Evolutionary conservation across 2,113 vertebrate species (phyloP).

Genomic region (Plectropomus leopardus): DNA sequence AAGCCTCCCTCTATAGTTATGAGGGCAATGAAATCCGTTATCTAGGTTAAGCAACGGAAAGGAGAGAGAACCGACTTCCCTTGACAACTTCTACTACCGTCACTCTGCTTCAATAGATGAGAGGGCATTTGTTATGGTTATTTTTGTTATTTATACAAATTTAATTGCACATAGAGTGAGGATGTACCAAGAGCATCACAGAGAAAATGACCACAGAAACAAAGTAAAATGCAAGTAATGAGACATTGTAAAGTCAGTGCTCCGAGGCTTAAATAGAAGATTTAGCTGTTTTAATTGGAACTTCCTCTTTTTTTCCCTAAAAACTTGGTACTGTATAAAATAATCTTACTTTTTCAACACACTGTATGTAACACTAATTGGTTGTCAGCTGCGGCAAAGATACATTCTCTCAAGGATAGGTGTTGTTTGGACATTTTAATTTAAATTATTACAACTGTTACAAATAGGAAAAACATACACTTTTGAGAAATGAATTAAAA

Average conservation of each 20-base stretch:
- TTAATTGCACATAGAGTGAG: slow-evolving; percentile 1
- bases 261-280: neutral
- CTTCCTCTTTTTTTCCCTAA: neutral
- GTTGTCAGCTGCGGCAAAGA: neutral
- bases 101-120: neutral
- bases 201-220: slow-evolving; percentile 1
- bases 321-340: neutral
- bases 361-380: neutral
- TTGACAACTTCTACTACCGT: slow-evolving; percentile 12
- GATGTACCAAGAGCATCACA: neutral
- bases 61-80: slow-evolving; percentile 40
- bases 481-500: neutral
- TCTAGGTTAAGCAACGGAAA: slow-evolving; percentile 55
- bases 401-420: neutral
- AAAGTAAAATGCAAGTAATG: neutral
- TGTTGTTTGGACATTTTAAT: neutral
- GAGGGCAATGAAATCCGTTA: slow-evolving; percentile 68
- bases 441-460: neutral
- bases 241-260: slow-evolving; percentile 1
- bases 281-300: slow-evolving; percentile 6
- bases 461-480: neutral
- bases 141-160: slow-evolving; percentile 16
- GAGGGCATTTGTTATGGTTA: slow-evolving; percentile 7
- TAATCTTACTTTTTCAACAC: neutral
- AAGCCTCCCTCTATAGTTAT: slow-evolving; percentile 62